A percentile compares a stretch with the other conserved stretches of the same genome.
These are phyloP conservation scores for Chrysogorgia sp. DNA, from an alignment of 92 coral and sea anemone species.

Conservation along the genomic window DNA sequence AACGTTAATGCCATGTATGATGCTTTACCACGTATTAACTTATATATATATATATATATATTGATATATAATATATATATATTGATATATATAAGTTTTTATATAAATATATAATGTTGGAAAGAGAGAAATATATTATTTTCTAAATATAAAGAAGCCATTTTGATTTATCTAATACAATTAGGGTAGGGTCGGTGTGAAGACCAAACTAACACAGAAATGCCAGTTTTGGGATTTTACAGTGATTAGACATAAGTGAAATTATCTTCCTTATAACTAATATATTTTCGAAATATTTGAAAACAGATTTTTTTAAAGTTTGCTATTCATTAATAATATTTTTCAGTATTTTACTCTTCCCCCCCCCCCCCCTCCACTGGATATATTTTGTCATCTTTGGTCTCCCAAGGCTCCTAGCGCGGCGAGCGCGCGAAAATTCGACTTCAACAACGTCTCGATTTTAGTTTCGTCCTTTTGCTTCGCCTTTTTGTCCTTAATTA, in stretches of 20 bases:
- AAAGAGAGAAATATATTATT: no score
- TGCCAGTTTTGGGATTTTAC: background rate
- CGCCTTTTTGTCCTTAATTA: background rate
- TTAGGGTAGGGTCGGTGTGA: background rate
- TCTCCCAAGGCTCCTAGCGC: background rate
- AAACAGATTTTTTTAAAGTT: background rate
- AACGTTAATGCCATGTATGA: no score
- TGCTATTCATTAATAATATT: background rate
- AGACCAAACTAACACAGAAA: background rate
- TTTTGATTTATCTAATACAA: no score
- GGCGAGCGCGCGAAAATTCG: constrained; percentile 30
- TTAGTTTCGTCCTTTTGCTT: background rate
- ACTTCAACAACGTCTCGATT: background rate
- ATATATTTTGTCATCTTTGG: background rate
- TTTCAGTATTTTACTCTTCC: background rate
- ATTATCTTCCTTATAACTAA: background rate
- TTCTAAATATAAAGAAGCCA: no score
- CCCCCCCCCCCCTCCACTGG: constrained; percentile 2
- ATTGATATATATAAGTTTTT: no score
- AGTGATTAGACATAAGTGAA: background rate
- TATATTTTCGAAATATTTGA: background rate
- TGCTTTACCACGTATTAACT: no score
- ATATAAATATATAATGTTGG: no score
- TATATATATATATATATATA: no score
- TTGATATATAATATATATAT: no score